Evolutionary conservation across 2,888 invertebrate genomes (phyloP), one percentile per base, ranked within the genome.

Genomic region (Drosophila birchii): DNA sequence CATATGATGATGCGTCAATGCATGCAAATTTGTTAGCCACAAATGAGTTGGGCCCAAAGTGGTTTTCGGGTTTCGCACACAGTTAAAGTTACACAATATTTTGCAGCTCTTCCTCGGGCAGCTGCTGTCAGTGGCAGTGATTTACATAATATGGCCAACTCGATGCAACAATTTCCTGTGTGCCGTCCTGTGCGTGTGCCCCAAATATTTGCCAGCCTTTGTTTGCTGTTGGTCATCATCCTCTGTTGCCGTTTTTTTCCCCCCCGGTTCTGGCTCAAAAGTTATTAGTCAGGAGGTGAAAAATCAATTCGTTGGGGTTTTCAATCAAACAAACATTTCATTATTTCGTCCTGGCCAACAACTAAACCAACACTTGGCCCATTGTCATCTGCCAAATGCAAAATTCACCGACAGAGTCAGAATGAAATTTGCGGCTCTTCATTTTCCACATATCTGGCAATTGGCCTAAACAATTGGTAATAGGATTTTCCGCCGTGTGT

Each of bases 1-100:
- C 38, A 62, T 76, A 80, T 81, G 82, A 79, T 82, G 78, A 82
- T 81, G 80, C 80, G 71, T 76, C 84, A 83, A 84, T 79, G 85
- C 68, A 77, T 79, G 84, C 79, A 84, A 82, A 84, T 85, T 84
- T 74, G 75, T 69, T 79, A 68, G 77, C 84, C 84, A 85, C 88
- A 84, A 84, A 85, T 88, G 82, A 88, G 83, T 86, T 88, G 80
- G 84, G 72, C 41, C 67, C 75, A 82, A 78, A 78, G 83, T 88
- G 86, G 86, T 88, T 86, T 75, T 78, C 54, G 69, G 51, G 61
- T 55, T 78, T 76, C 66, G 39, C 49, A 44, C 58, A 57, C 62
- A 45, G 29, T 36, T 44, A 44, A 36, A 20, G 20, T 23, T 47
- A 16, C 29, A 34, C 34, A 66, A 67, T 59, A 59, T 83, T 75